These are phyloP conservation scores for Tenualosa ilisha DNA, from an alignment of 2,797 vertebrate genomes.

Conservation along the genomic window DNA sequence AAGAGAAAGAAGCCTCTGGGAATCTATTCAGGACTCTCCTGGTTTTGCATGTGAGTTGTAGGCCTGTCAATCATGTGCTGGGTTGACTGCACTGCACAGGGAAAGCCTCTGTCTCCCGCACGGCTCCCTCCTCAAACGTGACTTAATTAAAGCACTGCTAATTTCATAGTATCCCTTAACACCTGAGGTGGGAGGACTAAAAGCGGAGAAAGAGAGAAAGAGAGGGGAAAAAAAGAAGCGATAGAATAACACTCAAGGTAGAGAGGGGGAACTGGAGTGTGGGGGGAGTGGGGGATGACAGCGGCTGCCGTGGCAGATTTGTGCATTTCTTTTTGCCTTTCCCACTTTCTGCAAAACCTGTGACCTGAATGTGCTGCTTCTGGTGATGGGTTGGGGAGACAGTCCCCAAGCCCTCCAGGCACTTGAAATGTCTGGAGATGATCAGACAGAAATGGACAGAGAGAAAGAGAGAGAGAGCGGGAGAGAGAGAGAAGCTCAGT, in stretches of 20 bases:
- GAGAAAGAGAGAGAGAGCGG: not conserved
- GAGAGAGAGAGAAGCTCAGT: not conserved
- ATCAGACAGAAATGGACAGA: slow-evolving; percentile 24
- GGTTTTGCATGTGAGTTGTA: not conserved
- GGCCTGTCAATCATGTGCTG: not conserved
- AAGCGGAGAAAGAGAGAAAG: slow-evolving; percentile 22
- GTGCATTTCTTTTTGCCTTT: not conserved
- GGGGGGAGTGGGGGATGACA: not conserved
- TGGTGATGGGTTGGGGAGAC: not conserved
- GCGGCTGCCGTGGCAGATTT: not conserved
- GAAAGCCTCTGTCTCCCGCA: not conserved
- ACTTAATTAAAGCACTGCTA: not conserved
- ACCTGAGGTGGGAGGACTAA: not conserved
- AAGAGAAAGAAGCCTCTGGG: not conserved
- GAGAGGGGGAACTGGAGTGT: not conserved
- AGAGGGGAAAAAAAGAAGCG: slow-evolving; percentile 27
- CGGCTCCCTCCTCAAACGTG: not conserved
- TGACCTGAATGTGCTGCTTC: not conserved
- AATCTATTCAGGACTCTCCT: not conserved
- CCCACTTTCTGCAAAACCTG: not conserved
- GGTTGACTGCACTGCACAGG: not conserved
- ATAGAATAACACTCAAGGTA: slow-evolving; percentile 6
- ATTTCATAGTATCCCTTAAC: not conserved
- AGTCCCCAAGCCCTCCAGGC: slow-evolving; percentile 27
- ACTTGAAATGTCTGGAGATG: slow-evolving; percentile 43